Evolutionary conservation across 2,797 vertebrate species (phyloP).

Genomic region (Periophthalmus magnuspinnatus): DNA sequence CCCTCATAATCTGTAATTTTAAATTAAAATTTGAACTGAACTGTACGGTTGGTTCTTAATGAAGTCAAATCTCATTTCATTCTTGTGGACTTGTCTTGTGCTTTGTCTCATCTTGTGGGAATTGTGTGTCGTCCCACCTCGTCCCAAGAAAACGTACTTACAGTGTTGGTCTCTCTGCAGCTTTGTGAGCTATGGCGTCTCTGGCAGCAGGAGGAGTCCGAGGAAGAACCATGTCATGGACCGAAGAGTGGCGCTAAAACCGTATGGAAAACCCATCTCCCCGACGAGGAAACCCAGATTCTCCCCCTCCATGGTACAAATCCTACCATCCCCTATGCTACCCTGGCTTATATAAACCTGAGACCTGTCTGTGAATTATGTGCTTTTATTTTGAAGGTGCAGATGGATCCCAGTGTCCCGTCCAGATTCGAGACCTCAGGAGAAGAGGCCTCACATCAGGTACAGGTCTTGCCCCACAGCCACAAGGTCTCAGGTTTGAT

Average conservation of each 20-base stretch:
- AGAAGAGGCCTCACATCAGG: constrained; percentile 39
- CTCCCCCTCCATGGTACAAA: not conserved
- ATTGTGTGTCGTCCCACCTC: too few species aligned
- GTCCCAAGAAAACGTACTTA: too few species aligned
- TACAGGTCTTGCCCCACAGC: constrained; percentile 17
- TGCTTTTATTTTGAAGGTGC: constrained; percentile 39
- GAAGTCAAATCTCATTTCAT: too few species aligned
- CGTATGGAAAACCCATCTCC: constrained; percentile 33
- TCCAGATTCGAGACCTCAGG: constrained; percentile 26
- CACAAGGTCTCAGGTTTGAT: not conserved
- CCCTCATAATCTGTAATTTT: too few species aligned
- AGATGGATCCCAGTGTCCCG: constrained; percentile 38
- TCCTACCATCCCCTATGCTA: not conserved
- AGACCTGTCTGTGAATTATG: too few species aligned
- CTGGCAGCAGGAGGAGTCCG: constrained; percentile 41
- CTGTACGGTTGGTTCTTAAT: too few species aligned
- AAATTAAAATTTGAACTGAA: too few species aligned
- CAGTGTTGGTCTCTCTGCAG: constrained; percentile 26
- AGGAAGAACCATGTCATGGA: constrained; percentile 23
- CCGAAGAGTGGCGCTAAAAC: constrained; percentile 21
- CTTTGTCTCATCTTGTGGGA: too few species aligned
- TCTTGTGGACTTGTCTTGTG: too few species aligned
- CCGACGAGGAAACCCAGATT: not conserved
- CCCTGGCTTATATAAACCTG: too few species aligned
- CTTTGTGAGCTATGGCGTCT: constrained; percentile 42